Conservation (phyloP, 2,888 invertebrate genomes). For the Xestia ashworthii region DNA sequence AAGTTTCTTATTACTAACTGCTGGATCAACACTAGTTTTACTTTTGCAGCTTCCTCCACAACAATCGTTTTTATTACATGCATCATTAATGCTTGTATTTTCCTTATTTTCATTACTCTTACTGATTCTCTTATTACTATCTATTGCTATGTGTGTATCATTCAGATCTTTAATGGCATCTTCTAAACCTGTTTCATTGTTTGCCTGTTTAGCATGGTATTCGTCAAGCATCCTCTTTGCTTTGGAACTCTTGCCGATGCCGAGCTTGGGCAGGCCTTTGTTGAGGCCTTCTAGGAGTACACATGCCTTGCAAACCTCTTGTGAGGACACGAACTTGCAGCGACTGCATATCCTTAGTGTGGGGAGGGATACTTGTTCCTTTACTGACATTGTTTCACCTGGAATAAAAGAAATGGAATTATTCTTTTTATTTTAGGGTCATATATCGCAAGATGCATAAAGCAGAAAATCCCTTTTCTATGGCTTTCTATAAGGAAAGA, state of each 20-base stretch:
- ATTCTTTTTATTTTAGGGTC: not conserved
- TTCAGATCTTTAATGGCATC: conserved; percentile 76
- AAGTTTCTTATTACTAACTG: conserved; percentile 73
- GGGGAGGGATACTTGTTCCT: conserved; percentile 95
- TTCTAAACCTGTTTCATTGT: conserved; percentile 61
- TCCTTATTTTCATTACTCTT: conserved; percentile 58
- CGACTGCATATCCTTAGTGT: conserved; percentile 94
- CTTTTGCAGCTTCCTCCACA: conserved; percentile 72
- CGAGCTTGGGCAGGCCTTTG: conserved; percentile 96
- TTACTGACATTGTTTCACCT: conserved; percentile 96
- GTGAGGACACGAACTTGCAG: conserved; percentile 98
- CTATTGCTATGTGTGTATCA: conserved; percentile 63
- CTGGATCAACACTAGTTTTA: conserved; percentile 62
- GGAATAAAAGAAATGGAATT: conserved; percentile 66
- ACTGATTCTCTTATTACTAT: conserved; percentile 66
- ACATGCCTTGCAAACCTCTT: conserved; percentile 99
- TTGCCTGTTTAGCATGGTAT: conserved; percentile 80
- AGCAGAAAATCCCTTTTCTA: not conserved
- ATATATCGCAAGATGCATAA: not conserved
- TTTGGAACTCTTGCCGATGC: conserved; percentile 97
- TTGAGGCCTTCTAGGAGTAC: conserved; percentile 98
- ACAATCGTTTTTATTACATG: conserved; percentile 67
- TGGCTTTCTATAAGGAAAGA: not conserved
- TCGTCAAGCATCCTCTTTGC: conserved; percentile 92
- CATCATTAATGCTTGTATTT: conserved; percentile 46